These are phyloP conservation scores for Kryphioiulus occultus DNA, from an alignment of 2,888 invertebrate species.

Conservation along the genomic window DNA sequence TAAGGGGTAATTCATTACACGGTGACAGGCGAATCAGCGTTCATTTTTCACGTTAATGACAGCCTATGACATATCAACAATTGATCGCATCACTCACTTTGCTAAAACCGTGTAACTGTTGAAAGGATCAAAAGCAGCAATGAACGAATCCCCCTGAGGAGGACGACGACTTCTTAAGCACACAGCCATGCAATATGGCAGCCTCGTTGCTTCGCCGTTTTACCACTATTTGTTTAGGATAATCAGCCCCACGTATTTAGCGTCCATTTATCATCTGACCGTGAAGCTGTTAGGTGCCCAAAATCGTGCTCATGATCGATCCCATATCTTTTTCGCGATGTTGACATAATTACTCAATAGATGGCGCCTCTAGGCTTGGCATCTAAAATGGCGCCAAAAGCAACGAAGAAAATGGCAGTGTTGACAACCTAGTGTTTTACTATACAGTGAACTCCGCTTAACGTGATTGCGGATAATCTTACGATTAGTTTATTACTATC, in stretches of 20 bases:
- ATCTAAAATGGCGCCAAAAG: background rate
- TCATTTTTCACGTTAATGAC: constrained; percentile 47
- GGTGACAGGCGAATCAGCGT: constrained; percentile 42
- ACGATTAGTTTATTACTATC: too few species aligned
- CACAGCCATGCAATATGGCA: background rate
- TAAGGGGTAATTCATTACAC: constrained; percentile 44
- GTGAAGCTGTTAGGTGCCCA: background rate
- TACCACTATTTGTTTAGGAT: constrained; percentile 10
- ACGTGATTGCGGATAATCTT: too few species aligned
- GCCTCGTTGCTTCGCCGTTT: background rate
- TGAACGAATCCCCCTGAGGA: constrained; percentile 19
- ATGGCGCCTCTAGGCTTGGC: background rate
- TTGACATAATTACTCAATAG: background rate
- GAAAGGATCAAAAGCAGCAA: constrained; percentile 20
- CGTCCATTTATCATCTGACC: constrained; percentile 30
- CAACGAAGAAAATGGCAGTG: too few species aligned
- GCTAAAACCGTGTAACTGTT: constrained; percentile 40
- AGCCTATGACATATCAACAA: constrained; percentile 44
- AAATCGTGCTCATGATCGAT: background rate
- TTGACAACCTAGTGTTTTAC: too few species aligned
- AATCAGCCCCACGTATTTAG: background rate
- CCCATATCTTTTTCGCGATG: background rate
- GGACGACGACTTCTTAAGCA: constrained; percentile 26
- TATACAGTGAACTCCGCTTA: too few species aligned
- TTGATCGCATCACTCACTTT: constrained; percentile 41